These are phyloP conservation scores for Alfaro cultratus DNA, from an alignment of 2,797 vertebrate species.

Conservation along the genomic window DNA sequence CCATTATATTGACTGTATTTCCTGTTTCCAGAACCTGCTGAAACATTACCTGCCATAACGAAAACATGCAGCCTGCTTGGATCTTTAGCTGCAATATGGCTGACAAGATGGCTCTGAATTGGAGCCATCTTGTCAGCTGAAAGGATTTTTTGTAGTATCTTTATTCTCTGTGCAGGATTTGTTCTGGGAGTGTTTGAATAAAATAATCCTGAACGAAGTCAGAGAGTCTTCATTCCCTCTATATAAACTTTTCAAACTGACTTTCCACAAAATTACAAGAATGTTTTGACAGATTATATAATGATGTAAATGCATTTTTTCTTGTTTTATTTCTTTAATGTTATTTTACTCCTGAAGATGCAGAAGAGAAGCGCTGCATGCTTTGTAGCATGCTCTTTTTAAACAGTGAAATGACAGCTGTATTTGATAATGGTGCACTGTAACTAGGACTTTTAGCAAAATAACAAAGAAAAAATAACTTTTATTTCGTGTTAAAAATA, in stretches of 20 bases:
- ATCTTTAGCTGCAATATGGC: not conserved
- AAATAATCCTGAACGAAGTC: not conserved
- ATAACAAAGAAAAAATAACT: fast-evolving
- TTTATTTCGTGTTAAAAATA: no score
- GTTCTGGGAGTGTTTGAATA: not conserved
- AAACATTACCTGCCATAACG: not conserved
- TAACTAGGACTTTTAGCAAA: no score
- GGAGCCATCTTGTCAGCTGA: not conserved
- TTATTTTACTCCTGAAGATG: no score
- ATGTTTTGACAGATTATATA: not conserved
- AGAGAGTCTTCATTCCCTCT: not conserved
- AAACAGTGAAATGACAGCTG: no score
- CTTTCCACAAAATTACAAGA: not conserved
- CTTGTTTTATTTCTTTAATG: no score
- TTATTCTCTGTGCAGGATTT: not conserved
- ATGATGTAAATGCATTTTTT: no score
- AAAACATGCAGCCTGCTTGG: not conserved
- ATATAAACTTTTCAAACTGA: not conserved
- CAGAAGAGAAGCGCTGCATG: no score
- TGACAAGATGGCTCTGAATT: not conserved
- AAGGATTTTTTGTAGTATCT: not conserved
- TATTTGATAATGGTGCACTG: no score
- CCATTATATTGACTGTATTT: not conserved
- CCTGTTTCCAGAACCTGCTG: not conserved
- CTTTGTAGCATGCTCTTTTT: no score